These are phyloP conservation scores for Heliangelus exortis DNA, from an alignment of 2,797 vertebrate species.

Conservation along the genomic window DNA sequence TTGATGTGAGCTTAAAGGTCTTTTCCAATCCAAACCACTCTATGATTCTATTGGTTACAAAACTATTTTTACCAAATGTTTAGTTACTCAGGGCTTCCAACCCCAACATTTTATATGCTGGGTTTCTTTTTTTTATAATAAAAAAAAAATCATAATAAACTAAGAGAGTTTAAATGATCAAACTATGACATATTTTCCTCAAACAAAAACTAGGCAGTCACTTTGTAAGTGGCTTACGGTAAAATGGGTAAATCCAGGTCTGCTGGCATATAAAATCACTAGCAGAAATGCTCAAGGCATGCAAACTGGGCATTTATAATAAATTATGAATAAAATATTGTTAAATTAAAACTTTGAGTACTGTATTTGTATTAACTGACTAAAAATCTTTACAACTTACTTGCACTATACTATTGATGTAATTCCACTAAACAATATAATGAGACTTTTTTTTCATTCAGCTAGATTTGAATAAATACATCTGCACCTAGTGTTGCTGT, in stretches of 20 bases:
- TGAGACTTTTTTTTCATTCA: constrained; percentile 11
- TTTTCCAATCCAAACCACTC: no score
- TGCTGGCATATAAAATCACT: constrained; percentile 84
- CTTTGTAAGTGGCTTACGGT: constrained; percentile 84
- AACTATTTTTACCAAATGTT: constrained; percentile 68
- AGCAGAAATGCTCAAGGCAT: constrained; percentile 89
- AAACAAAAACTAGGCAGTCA: constrained; percentile 76
- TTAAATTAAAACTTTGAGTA: constrained; percentile 83
- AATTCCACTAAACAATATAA: constrained; percentile 50
- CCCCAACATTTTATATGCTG: constrained; percentile 63
- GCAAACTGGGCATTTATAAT: constrained; percentile 86
- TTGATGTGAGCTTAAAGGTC: no score
- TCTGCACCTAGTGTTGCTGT: constrained; percentile 24
- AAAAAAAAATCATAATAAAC: constrained; percentile 54
- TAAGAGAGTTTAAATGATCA: constrained; percentile 40
- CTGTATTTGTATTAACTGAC: constrained; percentile 73
- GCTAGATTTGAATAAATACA: constrained; percentile 24
- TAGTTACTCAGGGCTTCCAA: constrained; percentile 81
- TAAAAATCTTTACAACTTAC: constrained; percentile 60
- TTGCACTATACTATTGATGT: constrained; percentile 50
- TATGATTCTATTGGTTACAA: background rate
- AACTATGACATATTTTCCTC: constrained; percentile 64
- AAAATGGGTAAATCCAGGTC: constrained; percentile 80
- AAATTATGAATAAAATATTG: constrained; percentile 77
- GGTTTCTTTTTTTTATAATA: background rate